Base-by-base conservation (phyloP, 1,140 invertebrate genomes). In the Nomia melanderi region DNA sequence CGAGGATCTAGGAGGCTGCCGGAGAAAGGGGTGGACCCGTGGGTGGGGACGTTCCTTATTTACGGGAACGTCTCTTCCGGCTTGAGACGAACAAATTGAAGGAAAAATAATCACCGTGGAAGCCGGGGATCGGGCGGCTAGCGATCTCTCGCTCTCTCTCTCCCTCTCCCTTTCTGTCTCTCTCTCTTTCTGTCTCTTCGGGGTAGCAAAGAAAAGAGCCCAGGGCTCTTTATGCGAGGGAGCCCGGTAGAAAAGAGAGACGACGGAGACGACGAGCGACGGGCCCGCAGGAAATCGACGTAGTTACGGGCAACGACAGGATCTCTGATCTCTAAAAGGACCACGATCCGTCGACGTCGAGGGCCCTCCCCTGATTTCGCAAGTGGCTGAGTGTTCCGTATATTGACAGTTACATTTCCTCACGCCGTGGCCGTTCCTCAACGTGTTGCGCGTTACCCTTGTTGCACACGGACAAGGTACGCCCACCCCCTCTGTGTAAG, bases 361-460 rank as follows among this genome's bases (percentile, higher is more conserved):
- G 63, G 14, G 53, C 72, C 27, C 72, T 75, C n/a, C n/a, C n/a
- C 63, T 57, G 72, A 75, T 75, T 75, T 57, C 72, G 63, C 72
- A 27, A 75, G 29, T 67, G 72, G 36, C 53, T 57, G 63, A 53
- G 39, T 57, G 53, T 75, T 75, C 39, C 72, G 50, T 47, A 23
- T 75, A 75, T 67, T 57, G 72, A 67, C 72, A 75, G 72, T 75
- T 75, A 57, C 63, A 75, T 75, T 75, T 75, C 41, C 53, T 74
- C 20, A 23, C 33, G 17, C 23, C 20, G 33, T 17, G 9, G 31
- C 63, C 44, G 63, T 44, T 54, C 59, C 14, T 67, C 39, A 66
- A 75, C 72, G 23, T 67, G 63, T 67, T 67, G 39, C 25, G 33
- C 23, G 7, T 20, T 50, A 44, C 20, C 41, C 57, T 41, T 59